phyloP scores from a whole-genome alignment of 2,113 vertebrate species.

The Oreochromis tanganicae region DNA sequence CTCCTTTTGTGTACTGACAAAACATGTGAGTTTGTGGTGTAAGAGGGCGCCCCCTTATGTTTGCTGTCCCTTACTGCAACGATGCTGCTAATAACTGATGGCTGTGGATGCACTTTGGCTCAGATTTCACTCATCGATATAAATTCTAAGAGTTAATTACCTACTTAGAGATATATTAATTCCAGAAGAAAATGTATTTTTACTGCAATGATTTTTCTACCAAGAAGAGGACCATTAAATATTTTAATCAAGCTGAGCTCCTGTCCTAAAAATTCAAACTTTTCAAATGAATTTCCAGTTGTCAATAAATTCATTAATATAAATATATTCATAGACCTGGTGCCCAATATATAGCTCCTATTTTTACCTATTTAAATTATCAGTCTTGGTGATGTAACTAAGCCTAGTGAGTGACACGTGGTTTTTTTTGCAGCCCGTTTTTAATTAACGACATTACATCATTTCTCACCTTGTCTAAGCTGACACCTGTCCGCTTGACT shows the following conservation, averaged over 20 bases:
- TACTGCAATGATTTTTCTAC: not conserved
- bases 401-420: not conserved
- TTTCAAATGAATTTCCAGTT: not conserved
- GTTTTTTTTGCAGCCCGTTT: not conserved
- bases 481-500: constrained; percentile 95
- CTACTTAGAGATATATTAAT: not conserved
- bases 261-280: not conserved
- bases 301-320: not conserved
- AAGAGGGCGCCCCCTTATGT: not conserved
- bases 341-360: not conserved
- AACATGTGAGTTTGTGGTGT: not conserved
- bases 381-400: not conserved
- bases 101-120: not conserved
- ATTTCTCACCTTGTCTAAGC: constrained; percentile 86
- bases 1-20: not conserved
- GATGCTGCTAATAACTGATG: not conserved
- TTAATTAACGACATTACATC: not conserved
- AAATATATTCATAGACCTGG: not conserved
- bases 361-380: not conserved
- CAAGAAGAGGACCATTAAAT: not conserved
- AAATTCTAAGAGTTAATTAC: not conserved
- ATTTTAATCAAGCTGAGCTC: not conserved
- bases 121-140: not conserved
- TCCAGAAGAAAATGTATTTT: not conserved
- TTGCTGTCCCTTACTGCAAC: not conserved